Conservation (phyloP, 2,888 invertebrate genomes). For the Nasonovia ribisnigri region DNA sequence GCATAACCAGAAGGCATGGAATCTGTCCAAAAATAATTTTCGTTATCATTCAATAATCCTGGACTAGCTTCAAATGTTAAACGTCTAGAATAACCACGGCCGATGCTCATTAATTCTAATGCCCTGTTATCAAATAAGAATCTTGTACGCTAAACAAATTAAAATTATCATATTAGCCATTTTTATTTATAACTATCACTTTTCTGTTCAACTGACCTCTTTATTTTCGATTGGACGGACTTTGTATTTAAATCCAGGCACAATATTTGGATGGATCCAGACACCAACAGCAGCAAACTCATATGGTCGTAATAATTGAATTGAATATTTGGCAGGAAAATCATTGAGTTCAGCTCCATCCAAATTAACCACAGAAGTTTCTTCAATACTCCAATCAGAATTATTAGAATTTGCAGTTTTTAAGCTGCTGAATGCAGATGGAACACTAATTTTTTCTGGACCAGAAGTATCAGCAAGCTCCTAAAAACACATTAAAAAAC, state of each 20-base stretch:
- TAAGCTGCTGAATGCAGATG: constrained; percentile 30
- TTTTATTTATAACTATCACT: neutral
- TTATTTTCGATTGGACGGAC: constrained; percentile 75
- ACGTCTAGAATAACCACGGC: constrained; percentile 81
- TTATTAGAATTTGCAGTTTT: constrained; percentile 27
- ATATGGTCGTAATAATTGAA: constrained; percentile 75
- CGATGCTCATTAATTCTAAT: constrained; percentile 77
- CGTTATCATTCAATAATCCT: constrained; percentile 76
- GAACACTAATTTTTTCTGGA: constrained; percentile 22
- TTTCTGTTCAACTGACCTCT: constrained; percentile 40
- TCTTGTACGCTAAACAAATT: constrained; percentile 54
- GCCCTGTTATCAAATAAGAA: constrained; percentile 78
- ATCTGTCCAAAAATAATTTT: constrained; percentile 85
- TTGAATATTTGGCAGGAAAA: constrained; percentile 77
- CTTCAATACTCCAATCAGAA: constrained; percentile 39
- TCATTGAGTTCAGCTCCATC: constrained; percentile 77
- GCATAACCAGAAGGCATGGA: constrained; percentile 81
- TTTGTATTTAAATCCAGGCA: constrained; percentile 82
- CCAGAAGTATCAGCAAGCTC: constrained; percentile 37
- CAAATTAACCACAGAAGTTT: constrained; percentile 69
- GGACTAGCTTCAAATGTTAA: constrained; percentile 79
- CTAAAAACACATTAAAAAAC: constrained; percentile 59
- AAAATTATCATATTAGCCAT: neutral
- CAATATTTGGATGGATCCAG: constrained; percentile 79
- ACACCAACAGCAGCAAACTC: constrained; percentile 81